phyloP scores from a whole-genome alignment of 2,113 vertebrate species.

The Eulemur macaco region DNA sequence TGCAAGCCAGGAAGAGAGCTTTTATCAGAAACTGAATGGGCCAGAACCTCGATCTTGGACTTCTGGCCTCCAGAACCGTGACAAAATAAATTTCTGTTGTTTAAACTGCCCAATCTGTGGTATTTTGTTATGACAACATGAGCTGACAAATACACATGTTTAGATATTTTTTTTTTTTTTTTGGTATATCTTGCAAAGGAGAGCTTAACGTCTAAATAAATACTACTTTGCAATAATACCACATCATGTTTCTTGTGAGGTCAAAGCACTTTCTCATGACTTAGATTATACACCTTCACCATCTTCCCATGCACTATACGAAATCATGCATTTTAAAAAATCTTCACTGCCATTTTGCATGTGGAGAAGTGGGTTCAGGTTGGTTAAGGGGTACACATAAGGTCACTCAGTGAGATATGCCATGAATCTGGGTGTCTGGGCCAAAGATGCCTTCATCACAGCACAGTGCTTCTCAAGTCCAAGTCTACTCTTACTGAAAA shows the following conservation, averaged over 20 bases:
- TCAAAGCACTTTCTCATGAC: not conserved
- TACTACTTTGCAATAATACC: not conserved
- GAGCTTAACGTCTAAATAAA: not conserved
- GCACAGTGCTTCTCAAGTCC: not conserved
- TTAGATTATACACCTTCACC: not conserved
- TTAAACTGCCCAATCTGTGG: not conserved
- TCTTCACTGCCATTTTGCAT: not conserved
- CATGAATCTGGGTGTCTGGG: not conserved
- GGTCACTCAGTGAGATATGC: not conserved
- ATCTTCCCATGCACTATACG: not conserved
- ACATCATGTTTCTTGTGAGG: not conserved
- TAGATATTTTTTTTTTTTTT: not conserved
- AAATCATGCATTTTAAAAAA: not conserved
- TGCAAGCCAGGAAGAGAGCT: not conserved
- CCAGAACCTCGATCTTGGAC: not conserved
- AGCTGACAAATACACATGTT: not conserved
- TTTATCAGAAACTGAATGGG: not conserved
- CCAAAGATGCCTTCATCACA: not conserved
- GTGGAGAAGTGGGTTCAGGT: not conserved
- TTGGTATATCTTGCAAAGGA: not conserved
- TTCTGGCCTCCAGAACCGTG: not conserved
- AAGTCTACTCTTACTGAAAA: not conserved
- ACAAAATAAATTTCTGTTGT: not conserved
- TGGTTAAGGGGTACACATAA: not conserved
- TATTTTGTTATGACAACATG: not conserved